Evolutionary conservation across 2,113 vertebrate species (phyloP).

Genomic region (Nerophis ophidion): DNA sequence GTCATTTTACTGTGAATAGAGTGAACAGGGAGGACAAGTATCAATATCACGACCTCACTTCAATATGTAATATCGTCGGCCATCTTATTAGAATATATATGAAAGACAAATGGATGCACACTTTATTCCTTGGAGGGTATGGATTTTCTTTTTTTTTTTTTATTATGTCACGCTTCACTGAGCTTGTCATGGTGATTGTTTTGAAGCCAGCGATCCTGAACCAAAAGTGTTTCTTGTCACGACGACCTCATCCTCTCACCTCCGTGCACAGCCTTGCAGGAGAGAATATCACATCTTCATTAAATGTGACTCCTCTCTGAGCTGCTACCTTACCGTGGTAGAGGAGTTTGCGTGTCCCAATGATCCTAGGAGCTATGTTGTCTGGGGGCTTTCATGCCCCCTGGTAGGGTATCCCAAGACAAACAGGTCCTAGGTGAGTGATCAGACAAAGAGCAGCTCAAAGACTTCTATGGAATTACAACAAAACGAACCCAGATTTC

Average conservation of each 20-base stretch:
- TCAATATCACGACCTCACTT: background rate
- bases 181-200: conserved; percentile 7
- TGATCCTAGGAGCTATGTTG: too few relatives aligned
- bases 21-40: too few relatives aligned
- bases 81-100: background rate
- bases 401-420: too few relatives aligned
- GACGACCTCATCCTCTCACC: background rate
- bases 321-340: too few relatives aligned
- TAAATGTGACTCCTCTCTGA: too few relatives aligned
- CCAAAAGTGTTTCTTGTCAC: conserved; percentile 1
- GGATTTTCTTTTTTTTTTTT: background rate
- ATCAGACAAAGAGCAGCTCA: too few relatives aligned
- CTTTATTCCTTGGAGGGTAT: background rate
- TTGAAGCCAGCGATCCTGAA: conserved; percentile 4
- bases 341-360: too few relatives aligned
- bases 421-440: too few relatives aligned
- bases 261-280: background rate
- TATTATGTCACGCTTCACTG: conserved; percentile 1
- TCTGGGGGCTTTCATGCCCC: too few relatives aligned
- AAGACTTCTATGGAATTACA: too few relatives aligned
- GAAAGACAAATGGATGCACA: background rate
- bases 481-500: too few relatives aligned
- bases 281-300: background rate
- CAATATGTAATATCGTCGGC: background rate
- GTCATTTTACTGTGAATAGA: too few relatives aligned